Percentiles rank a stretch among this genome's conserved stretches.
Evolutionary conservation across 2,113 vertebrate genomes (phyloP).

Genomic region (Oryzias javanicus): DNA sequence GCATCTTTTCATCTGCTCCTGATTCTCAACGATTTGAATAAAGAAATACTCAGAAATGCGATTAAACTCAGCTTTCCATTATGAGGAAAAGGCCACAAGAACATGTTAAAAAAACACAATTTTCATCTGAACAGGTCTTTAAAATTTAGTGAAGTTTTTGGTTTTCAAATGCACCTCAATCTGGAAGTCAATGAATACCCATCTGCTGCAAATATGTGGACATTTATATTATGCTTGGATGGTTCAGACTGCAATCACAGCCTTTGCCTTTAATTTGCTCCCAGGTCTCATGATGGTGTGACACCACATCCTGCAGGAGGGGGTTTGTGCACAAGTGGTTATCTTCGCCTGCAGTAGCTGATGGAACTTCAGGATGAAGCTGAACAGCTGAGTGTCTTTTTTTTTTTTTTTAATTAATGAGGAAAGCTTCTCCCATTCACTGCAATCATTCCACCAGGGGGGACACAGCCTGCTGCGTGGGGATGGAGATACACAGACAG

Average conservation of each 20-base stretch:
- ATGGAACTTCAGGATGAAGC: conserved; percentile 3
- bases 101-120: no score
- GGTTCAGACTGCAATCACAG: conserved; percentile 13
- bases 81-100: no score
- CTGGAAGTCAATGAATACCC: no score
- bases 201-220: no score
- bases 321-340: not conserved
- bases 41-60: no score
- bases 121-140: no score
- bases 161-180: no score
- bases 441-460: conserved; percentile 15
- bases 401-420: conserved; percentile 1
- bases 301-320: conserved; percentile 5
- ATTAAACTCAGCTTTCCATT: no score
- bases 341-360: not conserved
- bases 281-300: conserved; percentile 8
- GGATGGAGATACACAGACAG: conserved; percentile 27
- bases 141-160: no score
- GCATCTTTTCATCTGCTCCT: no score
- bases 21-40: no score
- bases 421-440: conserved; percentile 10
- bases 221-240: not conserved
- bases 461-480: conserved; percentile 8
- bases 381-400: conserved; percentile 12
- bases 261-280: conserved; percentile 2